Percentiles rank a stretch among this genome's conserved stretches.
Evolutionary conservation across 2,888 invertebrate genomes (phyloP).

Genomic region (Caenorhabditis uteleia): DNA sequence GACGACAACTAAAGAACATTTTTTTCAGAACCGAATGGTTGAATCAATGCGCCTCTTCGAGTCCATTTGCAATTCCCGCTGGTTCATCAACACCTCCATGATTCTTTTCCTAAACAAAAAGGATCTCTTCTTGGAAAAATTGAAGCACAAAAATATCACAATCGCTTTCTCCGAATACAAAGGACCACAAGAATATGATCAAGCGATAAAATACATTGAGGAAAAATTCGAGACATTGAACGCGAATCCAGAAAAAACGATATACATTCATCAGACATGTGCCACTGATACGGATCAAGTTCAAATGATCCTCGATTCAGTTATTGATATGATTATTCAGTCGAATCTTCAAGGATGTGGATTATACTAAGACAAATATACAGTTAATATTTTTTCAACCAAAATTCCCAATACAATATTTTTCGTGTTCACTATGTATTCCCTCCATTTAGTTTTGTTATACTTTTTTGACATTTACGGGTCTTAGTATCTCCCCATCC

Average conservation of each 20-base stretch:
- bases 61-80: slow-evolving; percentile 67
- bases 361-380: slow-evolving; percentile 62
- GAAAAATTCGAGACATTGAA: slow-evolving; percentile 99
- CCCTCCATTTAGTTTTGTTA: no score
- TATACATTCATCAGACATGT: slow-evolving; percentile 76
- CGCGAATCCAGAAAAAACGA: slow-evolving; percentile 99
- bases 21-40: slow-evolving; percentile 67
- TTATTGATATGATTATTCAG: slow-evolving; percentile 69
- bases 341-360: slow-evolving; percentile 69
- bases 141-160: slow-evolving; percentile 58
- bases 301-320: slow-evolving; percentile 67
- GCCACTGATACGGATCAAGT: slow-evolving; percentile 64
- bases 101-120: slow-evolving; percentile 69
- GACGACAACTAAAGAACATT: no score
- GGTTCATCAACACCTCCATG: slow-evolving; percentile 70
- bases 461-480: no score
- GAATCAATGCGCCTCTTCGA: slow-evolving; percentile 69
- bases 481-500: no score
- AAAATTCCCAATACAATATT: no score
- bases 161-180: slow-evolving; percentile 68
- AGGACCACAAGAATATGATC: slow-evolving; percentile 91
- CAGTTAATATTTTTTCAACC: no score
- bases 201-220: slow-evolving; percentile 98
- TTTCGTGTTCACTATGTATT: no score
- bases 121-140: slow-evolving; percentile 68